Percentiles rank a stretch among this genome's conserved stretches.
phyloP scores from a whole-genome alignment of 2,797 vertebrate genomes.

The Lithobates pipiens region DNA sequence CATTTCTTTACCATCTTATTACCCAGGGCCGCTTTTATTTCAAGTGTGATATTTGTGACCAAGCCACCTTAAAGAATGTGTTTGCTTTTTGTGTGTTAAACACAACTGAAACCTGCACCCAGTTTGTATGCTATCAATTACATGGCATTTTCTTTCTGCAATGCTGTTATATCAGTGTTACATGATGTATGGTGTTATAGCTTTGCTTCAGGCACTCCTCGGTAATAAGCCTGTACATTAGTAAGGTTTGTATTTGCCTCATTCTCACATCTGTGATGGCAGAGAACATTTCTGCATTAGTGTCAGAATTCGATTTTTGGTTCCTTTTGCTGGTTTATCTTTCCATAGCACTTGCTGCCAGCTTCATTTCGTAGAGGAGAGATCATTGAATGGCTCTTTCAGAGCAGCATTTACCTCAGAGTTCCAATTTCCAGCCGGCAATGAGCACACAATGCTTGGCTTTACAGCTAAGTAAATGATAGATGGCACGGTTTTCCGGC shows the following conservation, averaged over 20 bases:
- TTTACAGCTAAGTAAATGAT: slow-evolving; percentile 11
- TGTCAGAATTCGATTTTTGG: not conserved
- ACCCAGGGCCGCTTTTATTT: too few relatives aligned
- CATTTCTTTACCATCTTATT: too few relatives aligned
- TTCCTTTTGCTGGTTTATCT: not conserved
- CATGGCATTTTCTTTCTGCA: not conserved
- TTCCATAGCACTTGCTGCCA: not conserved
- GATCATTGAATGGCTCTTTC: not conserved
- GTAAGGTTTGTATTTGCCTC: not conserved
- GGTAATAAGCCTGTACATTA: not conserved
- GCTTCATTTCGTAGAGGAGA: not conserved
- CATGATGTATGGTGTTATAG: not conserved
- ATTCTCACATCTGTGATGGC: not conserved
- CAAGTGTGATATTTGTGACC: too few relatives aligned
- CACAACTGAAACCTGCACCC: not conserved
- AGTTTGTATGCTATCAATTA: not conserved
- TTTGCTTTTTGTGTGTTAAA: not conserved
- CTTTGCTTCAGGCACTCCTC: not conserved
- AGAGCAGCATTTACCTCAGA: not conserved
- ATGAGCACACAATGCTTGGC: not conserved
- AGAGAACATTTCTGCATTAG: not conserved
- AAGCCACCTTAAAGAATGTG: too few relatives aligned
- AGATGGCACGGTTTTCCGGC: not conserved
- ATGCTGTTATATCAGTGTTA: not conserved
- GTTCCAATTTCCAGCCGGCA: not conserved